These are phyloP conservation scores for Corapipo altera DNA, from an alignment of 2,113 vertebrate genomes.

Conservation along the genomic window DNA sequence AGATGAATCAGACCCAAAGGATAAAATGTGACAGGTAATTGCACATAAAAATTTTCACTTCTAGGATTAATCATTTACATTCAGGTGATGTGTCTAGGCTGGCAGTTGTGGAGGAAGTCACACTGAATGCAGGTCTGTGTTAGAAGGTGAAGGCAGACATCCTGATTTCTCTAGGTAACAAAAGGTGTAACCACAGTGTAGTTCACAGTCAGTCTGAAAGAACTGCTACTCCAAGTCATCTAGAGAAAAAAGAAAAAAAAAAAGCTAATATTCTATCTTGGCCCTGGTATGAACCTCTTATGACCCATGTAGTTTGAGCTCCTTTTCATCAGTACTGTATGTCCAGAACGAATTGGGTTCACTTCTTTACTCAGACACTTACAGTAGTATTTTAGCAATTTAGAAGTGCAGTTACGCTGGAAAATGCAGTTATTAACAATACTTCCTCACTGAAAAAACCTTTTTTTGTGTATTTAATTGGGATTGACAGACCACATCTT, in stretches of 20 bases:
- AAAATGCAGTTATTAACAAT: background rate
- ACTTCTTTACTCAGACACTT: background rate
- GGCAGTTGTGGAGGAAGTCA: background rate
- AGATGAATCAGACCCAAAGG: background rate
- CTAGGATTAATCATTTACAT: background rate
- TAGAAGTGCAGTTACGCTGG: background rate
- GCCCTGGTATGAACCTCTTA: background rate
- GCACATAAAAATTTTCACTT: background rate
- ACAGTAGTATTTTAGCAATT: background rate
- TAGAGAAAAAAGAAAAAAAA: background rate
- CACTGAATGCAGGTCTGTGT: background rate
- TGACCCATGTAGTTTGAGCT: background rate
- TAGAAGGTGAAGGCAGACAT: background rate
- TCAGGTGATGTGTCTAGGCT: background rate
- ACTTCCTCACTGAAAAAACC: background rate
- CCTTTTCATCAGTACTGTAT: background rate
- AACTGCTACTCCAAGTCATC: background rate
- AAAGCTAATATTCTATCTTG: background rate
- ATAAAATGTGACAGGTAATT: background rate
- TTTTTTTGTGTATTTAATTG: background rate
- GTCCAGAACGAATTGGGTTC: background rate
- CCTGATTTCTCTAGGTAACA: background rate
- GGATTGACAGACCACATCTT: background rate
- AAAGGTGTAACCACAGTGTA: background rate
- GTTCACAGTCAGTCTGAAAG: background rate